phyloP scores from a whole-genome alignment of 1,140 invertebrate genomes.

The Anthonomus grandis region DNA sequence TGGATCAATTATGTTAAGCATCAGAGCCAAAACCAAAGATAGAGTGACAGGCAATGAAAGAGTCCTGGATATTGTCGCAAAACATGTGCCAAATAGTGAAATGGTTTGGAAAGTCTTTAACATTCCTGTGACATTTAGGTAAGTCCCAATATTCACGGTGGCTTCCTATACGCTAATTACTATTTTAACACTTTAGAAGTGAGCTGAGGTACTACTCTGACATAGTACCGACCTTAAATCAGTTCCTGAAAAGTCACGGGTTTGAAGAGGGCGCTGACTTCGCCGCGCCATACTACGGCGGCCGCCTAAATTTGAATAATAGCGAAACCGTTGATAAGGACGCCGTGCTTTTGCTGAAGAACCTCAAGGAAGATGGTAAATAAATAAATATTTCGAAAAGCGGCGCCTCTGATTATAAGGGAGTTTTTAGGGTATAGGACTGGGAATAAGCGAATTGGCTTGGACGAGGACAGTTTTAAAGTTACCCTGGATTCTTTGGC shows the following conservation, averaged over 20 bases:
- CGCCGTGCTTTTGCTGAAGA: conserved; percentile 6
- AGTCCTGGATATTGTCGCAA: conserved; percentile 10
- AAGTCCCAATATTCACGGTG: neutral
- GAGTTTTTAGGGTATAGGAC: conserved; percentile 1
- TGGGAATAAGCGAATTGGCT: neutral
- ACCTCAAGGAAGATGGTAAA: conserved; percentile 12
- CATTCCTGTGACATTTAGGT: conserved; percentile 9
- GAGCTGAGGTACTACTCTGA: conserved; percentile 6
- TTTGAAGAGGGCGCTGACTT: conserved; percentile 17
- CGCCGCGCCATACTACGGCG: conserved; percentile 3
- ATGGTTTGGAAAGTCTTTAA: conserved; percentile 3
- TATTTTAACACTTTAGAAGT: conserved; percentile 6
- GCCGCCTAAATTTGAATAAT: neutral
- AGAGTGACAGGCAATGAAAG: neutral
- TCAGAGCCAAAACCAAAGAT: neutral
- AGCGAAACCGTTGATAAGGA: neutral
- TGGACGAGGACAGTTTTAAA: neutral
- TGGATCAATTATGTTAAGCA: conserved; percentile 18
- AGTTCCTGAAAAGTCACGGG: neutral
- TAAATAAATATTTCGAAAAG: neutral
- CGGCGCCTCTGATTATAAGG: neutral
- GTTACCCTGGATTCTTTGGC: conserved; percentile 42
- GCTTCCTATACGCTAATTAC: neutral
- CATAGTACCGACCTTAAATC: conserved; percentile 2
- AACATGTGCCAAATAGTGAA: conserved; percentile 6